Evolutionary conservation across 2,113 vertebrate genomes (phyloP).

Genomic region (Corythaixoides concolor): DNA sequence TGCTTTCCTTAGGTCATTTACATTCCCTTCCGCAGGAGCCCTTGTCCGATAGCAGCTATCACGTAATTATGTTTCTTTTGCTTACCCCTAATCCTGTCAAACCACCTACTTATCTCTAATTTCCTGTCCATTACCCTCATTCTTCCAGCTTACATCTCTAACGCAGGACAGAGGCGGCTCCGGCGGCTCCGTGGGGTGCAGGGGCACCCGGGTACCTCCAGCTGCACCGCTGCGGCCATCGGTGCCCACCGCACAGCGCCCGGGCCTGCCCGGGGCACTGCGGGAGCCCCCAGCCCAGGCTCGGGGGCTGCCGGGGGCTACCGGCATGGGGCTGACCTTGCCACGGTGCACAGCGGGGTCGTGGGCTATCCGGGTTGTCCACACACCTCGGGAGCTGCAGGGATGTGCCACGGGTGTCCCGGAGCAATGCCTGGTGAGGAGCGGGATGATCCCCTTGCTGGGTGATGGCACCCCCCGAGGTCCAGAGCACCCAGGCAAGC

Average conservation of each 20-base stretch:
- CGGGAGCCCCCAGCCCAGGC: not conserved
- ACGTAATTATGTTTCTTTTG: slow-evolving; percentile 67
- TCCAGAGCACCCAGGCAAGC: not conserved
- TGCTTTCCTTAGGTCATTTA: slow-evolving; percentile 58
- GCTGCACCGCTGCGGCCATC: not conserved
- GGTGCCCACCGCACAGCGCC: rapidly evolving
- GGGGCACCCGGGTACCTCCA: not conserved
- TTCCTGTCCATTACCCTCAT: slow-evolving; percentile 63
- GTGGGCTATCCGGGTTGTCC: not conserved
- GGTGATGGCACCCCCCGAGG: not conserved
- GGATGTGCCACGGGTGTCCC: rapidly evolving
- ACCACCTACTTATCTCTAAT: slow-evolving; percentile 63
- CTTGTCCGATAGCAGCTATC: slow-evolving; percentile 64
- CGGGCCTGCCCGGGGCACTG: not conserved
- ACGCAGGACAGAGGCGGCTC: not conserved
- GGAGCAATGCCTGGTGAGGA: not conserved
- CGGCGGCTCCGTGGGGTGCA: not conserved
- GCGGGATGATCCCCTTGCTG: not conserved
- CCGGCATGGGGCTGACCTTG: rapidly evolving
- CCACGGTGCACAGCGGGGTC: not conserved
- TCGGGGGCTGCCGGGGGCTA: not conserved
- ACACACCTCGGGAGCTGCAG: not conserved
- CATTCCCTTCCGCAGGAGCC: slow-evolving; percentile 36
- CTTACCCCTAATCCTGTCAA: slow-evolving; percentile 69
- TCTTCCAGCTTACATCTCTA: slow-evolving; percentile 16